phyloP scores from a whole-genome alignment of 1,140 invertebrate species.

The Drosophila arizonae region DNA sequence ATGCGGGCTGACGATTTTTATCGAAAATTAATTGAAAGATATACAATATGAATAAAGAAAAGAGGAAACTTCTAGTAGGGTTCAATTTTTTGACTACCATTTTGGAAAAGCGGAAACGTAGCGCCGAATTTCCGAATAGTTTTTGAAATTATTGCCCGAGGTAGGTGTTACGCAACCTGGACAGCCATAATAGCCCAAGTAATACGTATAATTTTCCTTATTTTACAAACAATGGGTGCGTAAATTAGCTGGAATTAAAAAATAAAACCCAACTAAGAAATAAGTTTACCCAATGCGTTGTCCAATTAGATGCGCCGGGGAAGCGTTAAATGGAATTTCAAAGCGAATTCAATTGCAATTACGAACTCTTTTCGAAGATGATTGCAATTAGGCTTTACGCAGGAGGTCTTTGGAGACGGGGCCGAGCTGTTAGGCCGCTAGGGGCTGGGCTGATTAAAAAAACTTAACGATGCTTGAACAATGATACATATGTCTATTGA shows the following conservation, averaged over 20 bases:
- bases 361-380: slow-evolving; percentile 42
- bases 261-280: slow-evolving; percentile 1
- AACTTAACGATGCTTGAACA: slow-evolving; percentile 57
- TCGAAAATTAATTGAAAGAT: too few species aligned
- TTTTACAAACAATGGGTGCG: slow-evolving; percentile 26
- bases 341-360: slow-evolving; percentile 50
- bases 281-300: slow-evolving; percentile 23
- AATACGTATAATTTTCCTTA: slow-evolving; percentile 28
- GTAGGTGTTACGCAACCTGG: slow-evolving; percentile 13
- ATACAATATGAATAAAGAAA: too few species aligned
- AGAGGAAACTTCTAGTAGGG: too few species aligned
- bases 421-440: slow-evolving; percentile 1
- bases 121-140: slow-evolving; percentile 2
- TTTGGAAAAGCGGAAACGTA: slow-evolving; percentile 9
- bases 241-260: not conserved
- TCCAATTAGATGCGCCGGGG: slow-evolving; percentile 51
- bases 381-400: slow-evolving; percentile 55
- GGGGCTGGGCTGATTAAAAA: slow-evolving; percentile 11
- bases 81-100: too few species aligned
- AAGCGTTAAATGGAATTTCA: slow-evolving; percentile 48
- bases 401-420: slow-evolving; percentile 5
- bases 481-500: slow-evolving; percentile 52
- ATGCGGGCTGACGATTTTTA: not conserved
- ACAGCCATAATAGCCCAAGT: slow-evolving; percentile 1
- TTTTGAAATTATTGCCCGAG: not conserved